Percentiles rank a stretch among this genome's conserved stretches.
These are phyloP conservation scores for Syngnathus typhle DNA, from an alignment of 2,113 vertebrate genomes.

Conservation along the genomic window DNA sequence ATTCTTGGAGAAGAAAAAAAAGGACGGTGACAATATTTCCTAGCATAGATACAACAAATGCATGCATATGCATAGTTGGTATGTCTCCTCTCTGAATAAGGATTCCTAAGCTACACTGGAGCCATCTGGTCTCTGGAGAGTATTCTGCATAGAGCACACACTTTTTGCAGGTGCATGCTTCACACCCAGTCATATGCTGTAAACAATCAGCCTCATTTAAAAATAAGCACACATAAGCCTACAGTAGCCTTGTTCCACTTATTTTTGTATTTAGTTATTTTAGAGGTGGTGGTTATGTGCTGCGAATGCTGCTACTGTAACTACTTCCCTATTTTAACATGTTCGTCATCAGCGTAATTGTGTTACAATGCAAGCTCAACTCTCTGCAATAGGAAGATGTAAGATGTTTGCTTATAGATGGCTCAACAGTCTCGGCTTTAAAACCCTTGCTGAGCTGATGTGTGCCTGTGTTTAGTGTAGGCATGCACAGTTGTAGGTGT, in stretches of 20 bases:
- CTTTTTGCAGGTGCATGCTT: background rate
- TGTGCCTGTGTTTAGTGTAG: conserved; percentile 16
- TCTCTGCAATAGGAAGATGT: conserved; percentile 59
- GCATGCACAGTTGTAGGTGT: conserved; percentile 21
- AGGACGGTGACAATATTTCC: conserved; percentile 69
- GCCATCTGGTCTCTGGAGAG: conserved; percentile 57
- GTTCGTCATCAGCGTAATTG: conserved; percentile 60
- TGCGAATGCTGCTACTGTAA: too few relatives aligned
- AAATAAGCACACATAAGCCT: too few relatives aligned
- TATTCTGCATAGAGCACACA: conserved; percentile 35
- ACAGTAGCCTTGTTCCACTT: too few relatives aligned
- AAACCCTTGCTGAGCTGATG: conserved; percentile 57
- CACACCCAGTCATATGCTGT: background rate
- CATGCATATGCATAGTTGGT: conserved; percentile 65
- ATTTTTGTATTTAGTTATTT: too few relatives aligned
- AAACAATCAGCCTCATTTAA: too few relatives aligned
- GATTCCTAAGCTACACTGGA: conserved; percentile 58
- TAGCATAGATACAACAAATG: conserved; percentile 63
- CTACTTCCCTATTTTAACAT: conserved; percentile 36
- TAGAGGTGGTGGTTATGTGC: too few relatives aligned
- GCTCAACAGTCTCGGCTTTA: conserved; percentile 61
- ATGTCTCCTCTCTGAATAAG: conserved; percentile 66
- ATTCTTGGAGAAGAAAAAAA: conserved; percentile 64
- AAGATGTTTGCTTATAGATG: conserved; percentile 58
- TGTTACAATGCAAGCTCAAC: conserved; percentile 66